phyloP scores from a whole-genome alignment of 1,140 invertebrate genomes.

The Halesus radiatus region DNA sequence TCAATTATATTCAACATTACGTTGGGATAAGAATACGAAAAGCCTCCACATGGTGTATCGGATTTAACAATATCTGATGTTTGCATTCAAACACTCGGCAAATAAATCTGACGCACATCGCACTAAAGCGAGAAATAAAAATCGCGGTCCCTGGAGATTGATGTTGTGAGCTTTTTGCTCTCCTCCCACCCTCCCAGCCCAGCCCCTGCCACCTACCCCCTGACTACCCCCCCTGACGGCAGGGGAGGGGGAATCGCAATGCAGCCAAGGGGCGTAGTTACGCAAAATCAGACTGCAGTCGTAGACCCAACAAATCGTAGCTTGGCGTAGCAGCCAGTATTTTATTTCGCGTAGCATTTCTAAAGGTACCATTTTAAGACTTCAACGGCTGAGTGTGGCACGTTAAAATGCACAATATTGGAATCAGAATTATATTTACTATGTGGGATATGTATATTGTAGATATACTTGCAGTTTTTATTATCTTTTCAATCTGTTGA shows the following conservation, averaged over 20 bases:
- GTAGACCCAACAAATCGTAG: background rate
- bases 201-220: background rate
- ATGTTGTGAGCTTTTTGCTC: constrained; percentile 6
- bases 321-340: background rate
- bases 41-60: no score
- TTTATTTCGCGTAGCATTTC: no score
- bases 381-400: no score
- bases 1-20: no score
- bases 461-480: no score
- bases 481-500: no score
- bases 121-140: background rate
- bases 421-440: no score
- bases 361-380: no score
- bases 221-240: background rate
- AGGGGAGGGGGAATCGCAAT: background rate
- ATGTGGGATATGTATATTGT: no score
- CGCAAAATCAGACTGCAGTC: constrained; percentile 12
- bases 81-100: background rate
- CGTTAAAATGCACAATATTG: no score
- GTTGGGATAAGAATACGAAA: no score
- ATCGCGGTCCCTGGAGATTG: constrained; percentile 26
- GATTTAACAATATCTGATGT: no score
- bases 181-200: background rate
- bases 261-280: constrained; percentile 18
- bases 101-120: background rate